These are phyloP conservation scores for Climacteris rufus DNA, from an alignment of 2,113 vertebrate species.

Conservation along the genomic window DNA sequence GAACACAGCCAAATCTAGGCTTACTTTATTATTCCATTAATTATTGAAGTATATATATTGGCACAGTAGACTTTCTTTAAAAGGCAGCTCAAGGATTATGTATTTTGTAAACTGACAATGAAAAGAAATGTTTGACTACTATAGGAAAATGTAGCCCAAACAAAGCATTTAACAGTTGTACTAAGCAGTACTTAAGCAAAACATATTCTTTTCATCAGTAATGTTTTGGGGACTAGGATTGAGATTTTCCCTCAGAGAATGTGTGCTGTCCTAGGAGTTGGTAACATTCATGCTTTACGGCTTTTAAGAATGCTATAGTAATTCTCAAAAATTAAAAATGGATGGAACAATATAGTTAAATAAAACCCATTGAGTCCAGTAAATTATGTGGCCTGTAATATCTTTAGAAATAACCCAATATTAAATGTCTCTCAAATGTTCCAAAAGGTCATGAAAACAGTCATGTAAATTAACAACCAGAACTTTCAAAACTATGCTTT, in stretches of 20 bases:
- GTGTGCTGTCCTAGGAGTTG: background rate
- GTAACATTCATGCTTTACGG: background rate
- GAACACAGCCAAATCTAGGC: background rate
- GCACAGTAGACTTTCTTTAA: constrained; percentile 40
- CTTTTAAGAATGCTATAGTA: background rate
- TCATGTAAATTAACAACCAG: background rate
- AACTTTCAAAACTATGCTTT: background rate
- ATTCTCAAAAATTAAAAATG: background rate
- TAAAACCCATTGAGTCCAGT: background rate
- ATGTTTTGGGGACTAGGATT: background rate
- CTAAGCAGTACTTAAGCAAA: background rate
- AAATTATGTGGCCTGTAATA: background rate
- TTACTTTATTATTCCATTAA: constrained; percentile 61
- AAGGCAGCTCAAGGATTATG: constrained; percentile 24
- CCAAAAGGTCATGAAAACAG: background rate
- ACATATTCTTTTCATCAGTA: background rate
- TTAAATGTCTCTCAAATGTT: background rate
- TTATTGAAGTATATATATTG: constrained; percentile 57
- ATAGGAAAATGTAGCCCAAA: background rate
- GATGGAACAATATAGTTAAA: background rate
- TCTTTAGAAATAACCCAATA: background rate
- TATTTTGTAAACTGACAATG: constrained; percentile 40
- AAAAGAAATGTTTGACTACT: background rate
- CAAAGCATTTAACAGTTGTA: background rate
- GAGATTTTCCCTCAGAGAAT: background rate